These are phyloP conservation scores for Trissolcus japonicus DNA, from an alignment of 2,888 invertebrate species.

Conservation along the genomic window DNA sequence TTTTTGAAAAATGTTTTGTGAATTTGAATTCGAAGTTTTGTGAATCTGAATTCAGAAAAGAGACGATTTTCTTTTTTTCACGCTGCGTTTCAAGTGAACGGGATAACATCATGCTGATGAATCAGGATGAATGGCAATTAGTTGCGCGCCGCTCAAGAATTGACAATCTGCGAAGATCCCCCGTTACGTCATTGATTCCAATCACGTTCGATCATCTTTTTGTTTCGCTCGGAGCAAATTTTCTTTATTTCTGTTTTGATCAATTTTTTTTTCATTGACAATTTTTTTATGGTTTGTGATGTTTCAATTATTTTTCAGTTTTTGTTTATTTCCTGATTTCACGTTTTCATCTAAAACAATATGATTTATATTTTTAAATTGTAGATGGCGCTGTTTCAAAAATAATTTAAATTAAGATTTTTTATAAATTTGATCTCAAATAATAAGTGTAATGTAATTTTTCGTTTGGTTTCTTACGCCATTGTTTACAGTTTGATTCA, in stretches of 20 bases:
- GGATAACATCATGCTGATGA: slow-evolving; percentile 31
- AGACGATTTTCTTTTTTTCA: not conserved
- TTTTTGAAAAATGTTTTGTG: not conserved
- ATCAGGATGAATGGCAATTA: slow-evolving; percentile 46
- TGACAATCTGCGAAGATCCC: slow-evolving; percentile 18
- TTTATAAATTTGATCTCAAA: too few species aligned
- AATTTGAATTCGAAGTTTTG: slow-evolving; percentile 2
- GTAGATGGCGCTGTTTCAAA: not conserved
- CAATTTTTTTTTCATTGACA: too few species aligned
- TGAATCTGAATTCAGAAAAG: not conserved
- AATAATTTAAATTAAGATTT: too few species aligned
- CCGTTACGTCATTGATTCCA: slow-evolving; percentile 16
- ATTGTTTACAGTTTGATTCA: too few species aligned
- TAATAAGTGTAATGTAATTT: too few species aligned
- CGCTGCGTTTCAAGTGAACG: slow-evolving; percentile 20
- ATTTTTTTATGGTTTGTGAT: too few species aligned
- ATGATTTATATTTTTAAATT: too few species aligned
- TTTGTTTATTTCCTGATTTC: not conserved
- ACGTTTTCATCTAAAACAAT: not conserved
- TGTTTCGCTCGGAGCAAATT: not conserved
- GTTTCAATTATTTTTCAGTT: too few species aligned
- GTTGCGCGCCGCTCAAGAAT: slow-evolving; percentile 24
- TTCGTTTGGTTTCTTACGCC: too few species aligned
- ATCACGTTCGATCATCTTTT: not conserved
- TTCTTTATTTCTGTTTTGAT: not conserved